Evolutionary conservation across 1,140 invertebrate genomes (phyloP).

Genomic region (Chrysoperla carnea): DNA sequence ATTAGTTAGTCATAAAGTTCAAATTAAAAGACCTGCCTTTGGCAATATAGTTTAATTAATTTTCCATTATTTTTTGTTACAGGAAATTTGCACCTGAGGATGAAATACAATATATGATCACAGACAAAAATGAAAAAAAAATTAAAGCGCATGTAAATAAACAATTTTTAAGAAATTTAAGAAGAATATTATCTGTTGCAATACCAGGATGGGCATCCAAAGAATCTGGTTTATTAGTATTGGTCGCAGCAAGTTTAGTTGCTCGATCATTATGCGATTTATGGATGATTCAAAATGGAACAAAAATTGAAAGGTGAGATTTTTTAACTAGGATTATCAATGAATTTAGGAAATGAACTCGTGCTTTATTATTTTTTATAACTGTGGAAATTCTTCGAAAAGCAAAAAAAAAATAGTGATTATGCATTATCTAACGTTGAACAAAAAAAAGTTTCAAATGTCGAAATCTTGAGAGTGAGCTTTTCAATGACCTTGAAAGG

Average conservation of each 20-base stretch:
- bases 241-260: slow-evolving; percentile 69
- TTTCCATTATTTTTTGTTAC: neutral
- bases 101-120: slow-evolving; percentile 60
- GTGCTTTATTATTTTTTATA: no score
- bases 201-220: slow-evolving; percentile 58
- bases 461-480: no score
- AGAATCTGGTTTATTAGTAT: slow-evolving; percentile 59
- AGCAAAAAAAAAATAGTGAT: no score
- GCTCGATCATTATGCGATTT: slow-evolving; percentile 86
- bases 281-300: slow-evolving; percentile 91
- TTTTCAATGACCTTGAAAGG: no score
- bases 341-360: neutral
- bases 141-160: slow-evolving; percentile 75
- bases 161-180: slow-evolving; percentile 64
- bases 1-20: no score
- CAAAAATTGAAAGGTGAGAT: slow-evolving; percentile 75
- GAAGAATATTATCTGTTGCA: slow-evolving; percentile 60
- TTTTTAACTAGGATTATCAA: neutral
- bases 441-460: no score
- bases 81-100: slow-evolving; percentile 28
- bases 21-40: no score
- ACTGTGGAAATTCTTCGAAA: no score
- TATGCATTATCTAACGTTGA: no score
- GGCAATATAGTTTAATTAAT: no score
- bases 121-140: slow-evolving; percentile 42